These are phyloP conservation scores for Mimumesa dahlbomi DNA, from an alignment of 2,888 invertebrate species.

Conservation along the genomic window DNA sequence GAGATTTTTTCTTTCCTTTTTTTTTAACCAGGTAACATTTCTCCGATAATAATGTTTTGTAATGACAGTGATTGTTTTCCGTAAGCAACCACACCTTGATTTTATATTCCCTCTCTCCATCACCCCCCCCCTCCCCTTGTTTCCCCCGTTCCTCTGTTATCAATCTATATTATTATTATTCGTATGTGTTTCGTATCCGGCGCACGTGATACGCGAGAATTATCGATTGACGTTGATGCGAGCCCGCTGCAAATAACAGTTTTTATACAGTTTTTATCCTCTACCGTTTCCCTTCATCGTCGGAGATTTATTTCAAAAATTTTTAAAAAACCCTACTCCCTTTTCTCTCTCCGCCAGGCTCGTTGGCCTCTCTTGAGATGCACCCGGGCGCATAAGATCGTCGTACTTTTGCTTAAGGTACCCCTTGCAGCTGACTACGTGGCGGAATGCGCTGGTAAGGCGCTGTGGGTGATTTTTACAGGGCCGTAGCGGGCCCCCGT, in stretches of 20 bases:
- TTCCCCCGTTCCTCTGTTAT: constrained; percentile 19
- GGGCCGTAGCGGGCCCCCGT: constrained; percentile 58
- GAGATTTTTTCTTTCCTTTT: too few relatives aligned
- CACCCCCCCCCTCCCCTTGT: background rate
- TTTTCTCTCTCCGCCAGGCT: constrained; percentile 18
- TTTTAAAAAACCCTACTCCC: constrained; percentile 16
- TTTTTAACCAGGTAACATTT: background rate
- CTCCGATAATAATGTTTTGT: background rate
- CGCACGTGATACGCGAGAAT: constrained; percentile 45
- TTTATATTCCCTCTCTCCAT: constrained; percentile 7
- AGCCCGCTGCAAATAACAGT: constrained; percentile 58
- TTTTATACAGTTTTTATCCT: constrained; percentile 54
- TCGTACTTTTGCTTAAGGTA: constrained; percentile 56
- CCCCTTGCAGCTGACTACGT: constrained; percentile 63
- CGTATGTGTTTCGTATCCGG: background rate
- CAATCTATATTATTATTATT: constrained; percentile 44
- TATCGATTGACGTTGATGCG: constrained; percentile 47
- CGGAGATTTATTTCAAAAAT: constrained; percentile 63
- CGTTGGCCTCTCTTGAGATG: constrained; percentile 26
- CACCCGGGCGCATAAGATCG: constrained; percentile 41
- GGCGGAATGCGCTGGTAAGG: constrained; percentile 65
- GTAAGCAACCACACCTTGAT: background rate
- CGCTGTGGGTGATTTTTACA: constrained; percentile 65
- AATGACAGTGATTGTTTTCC: background rate
- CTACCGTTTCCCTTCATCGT: constrained; percentile 40